Conservation (phyloP, 2,888 invertebrate genomes). For the Drosophila sordidula region DNA sequence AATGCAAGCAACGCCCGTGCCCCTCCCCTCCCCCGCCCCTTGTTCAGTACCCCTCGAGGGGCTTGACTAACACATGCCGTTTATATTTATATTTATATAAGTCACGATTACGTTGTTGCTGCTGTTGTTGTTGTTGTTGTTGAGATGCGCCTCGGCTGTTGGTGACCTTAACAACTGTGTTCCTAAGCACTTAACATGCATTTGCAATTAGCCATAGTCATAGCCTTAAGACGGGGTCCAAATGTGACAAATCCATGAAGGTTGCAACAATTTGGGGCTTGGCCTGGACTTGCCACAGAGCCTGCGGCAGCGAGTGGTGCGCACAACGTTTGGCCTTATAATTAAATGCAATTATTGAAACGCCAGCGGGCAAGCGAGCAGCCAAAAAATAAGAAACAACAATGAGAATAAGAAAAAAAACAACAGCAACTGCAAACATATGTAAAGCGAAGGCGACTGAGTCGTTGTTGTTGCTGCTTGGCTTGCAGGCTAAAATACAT, state of each 20-base stretch:
- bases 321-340: constrained; percentile 68
- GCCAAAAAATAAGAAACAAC: constrained; percentile 43
- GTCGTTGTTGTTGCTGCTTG: constrained; percentile 37
- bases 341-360: constrained; percentile 84
- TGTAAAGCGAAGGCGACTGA: constrained; percentile 65
- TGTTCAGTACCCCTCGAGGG: not conserved
- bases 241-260: constrained; percentile 72
- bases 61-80: constrained; percentile 39
- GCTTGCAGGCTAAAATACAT: constrained; percentile 77
- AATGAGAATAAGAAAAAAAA: constrained; percentile 29
- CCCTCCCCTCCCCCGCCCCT: constrained; percentile 10
- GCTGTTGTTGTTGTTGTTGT: constrained; percentile 18
- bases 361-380: constrained; percentile 69
- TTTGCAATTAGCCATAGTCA: constrained; percentile 67
- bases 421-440: constrained; percentile 61
- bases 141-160: constrained; percentile 60
- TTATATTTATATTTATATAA: constrained; percentile 50
- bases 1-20: constrained; percentile 58
- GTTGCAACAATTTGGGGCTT: constrained; percentile 47
- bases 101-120: constrained; percentile 50
- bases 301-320: constrained; percentile 41
- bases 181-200: constrained; percentile 62
- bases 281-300: constrained; percentile 47
- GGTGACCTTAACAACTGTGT: constrained; percentile 65
- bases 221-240: constrained; percentile 23